Conservation (phyloP, 2,888 invertebrate species). For the Ischnus inquisitorius region DNA sequence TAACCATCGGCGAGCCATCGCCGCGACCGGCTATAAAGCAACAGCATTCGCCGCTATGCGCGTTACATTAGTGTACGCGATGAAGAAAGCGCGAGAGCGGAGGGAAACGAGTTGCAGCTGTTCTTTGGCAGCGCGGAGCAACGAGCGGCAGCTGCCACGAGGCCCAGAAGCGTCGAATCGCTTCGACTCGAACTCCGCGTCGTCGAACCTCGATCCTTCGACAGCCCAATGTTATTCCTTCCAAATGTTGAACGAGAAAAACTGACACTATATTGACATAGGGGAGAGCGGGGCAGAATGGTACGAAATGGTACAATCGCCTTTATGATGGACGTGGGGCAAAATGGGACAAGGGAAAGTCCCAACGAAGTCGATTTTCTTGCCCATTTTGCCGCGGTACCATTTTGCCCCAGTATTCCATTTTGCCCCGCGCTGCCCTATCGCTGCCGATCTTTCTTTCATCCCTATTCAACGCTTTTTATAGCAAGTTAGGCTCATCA, state of each 20-base stretch:
- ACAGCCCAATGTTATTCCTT: constrained; percentile 20
- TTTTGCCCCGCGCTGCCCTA: too few relatives aligned
- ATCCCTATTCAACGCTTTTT: too few relatives aligned
- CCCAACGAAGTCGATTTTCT: too few relatives aligned
- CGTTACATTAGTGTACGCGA: constrained; percentile 15
- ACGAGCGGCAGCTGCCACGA: constrained; percentile 61
- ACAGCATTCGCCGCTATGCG: constrained; percentile 18
- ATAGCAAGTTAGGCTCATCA: too few relatives aligned
- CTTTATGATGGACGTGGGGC: too few relatives aligned
- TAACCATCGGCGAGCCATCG: constrained; percentile 19
- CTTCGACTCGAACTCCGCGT: constrained; percentile 29
- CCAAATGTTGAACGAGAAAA: not conserved
- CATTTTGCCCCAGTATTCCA: too few relatives aligned
- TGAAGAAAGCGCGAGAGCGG: constrained; percentile 35
- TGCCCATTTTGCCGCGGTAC: too few relatives aligned
- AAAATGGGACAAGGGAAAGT: too few relatives aligned
- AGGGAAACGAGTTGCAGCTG: constrained; percentile 66
- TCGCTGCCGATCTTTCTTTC: too few relatives aligned
- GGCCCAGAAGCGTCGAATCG: constrained; percentile 43
- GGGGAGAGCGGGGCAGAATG: too few relatives aligned
- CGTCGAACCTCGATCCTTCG: constrained; percentile 48
- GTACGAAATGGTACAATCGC: too few relatives aligned
- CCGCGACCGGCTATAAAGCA: constrained; percentile 22
- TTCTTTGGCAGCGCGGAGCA: constrained; percentile 49
- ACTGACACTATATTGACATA: not conserved